These are phyloP conservation scores for Lophochroa leadbeateri DNA, from an alignment of 2,113 vertebrate species.

Conservation along the genomic window DNA sequence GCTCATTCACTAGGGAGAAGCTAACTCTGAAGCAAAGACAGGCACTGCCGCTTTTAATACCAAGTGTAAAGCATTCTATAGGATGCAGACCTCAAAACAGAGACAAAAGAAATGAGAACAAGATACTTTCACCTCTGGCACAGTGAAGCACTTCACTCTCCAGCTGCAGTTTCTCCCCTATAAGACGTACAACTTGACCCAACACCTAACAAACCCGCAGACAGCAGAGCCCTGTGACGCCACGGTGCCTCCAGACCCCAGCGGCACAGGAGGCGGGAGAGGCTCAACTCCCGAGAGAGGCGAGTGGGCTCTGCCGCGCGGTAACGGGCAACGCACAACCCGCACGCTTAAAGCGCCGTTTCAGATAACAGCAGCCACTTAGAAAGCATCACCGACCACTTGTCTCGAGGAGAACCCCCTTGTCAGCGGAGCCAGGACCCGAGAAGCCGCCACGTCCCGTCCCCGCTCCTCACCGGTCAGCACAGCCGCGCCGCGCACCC, in stretches of 20 bases:
- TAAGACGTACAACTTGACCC: rapidly evolving
- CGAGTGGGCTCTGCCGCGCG: too few species aligned
- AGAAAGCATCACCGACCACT: neutral
- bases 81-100: neutral
- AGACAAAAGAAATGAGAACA: neutral
- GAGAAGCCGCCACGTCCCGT: neutral
- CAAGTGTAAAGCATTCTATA: rapidly evolving
- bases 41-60: neutral
- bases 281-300: neutral
- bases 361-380: rapidly evolving
- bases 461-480: neutral
- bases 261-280: neutral
- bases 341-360: neutral
- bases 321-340: neutral
- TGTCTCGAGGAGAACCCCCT: neutral
- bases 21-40: rapidly evolving
- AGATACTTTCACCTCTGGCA: neutral
- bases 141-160: rapidly evolving
- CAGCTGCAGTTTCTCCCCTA: rapidly evolving
- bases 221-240: too few species aligned
- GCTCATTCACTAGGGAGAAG: neutral
- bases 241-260: rapidly evolving
- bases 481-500: neutral
- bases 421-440: too few species aligned
- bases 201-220: neutral